Percentiles rank a stretch among this genome's conserved stretches.
phyloP scores from a whole-genome alignment of 64 coral and sea anemone genomes.

The Pocillopora verrucosa region DNA sequence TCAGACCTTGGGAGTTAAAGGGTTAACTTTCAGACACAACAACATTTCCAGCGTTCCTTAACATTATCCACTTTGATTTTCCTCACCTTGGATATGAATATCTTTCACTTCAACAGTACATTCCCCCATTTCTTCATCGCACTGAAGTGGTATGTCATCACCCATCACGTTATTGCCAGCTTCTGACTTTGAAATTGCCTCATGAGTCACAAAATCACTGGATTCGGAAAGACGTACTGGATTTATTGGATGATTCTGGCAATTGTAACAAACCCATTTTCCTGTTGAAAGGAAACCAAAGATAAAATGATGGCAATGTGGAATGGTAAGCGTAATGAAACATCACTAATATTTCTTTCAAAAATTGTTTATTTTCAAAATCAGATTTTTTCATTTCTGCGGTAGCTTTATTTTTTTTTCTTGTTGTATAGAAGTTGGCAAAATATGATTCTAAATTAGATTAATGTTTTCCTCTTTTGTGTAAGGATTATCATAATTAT shows the following conservation, averaged over 20 bases:
- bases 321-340: no score
- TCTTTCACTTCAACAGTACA: constrained; percentile 92
- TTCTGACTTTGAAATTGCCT: background rate
- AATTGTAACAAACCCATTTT: constrained; percentile 97
- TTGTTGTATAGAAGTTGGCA: no score
- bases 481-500: no score
- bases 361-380: no score
- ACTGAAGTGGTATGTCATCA: constrained; percentile 9
- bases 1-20: no score
- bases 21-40: background rate
- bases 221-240: constrained; percentile 69
- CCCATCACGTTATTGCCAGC: background rate
- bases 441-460: no score
- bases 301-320: background rate
- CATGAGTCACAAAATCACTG: constrained; percentile 64
- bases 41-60: no score
- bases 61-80: background rate
- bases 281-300: constrained; percentile 18
- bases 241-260: constrained; percentile 89
- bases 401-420: no score
- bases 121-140: constrained; percentile 68
- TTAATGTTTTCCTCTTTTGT: no score
- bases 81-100: constrained; percentile 88
- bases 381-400: no score
- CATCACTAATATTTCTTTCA: no score